Evolutionary conservation across 2,113 vertebrate species (phyloP).

Genomic region (Hippocampus zosterae): DNA sequence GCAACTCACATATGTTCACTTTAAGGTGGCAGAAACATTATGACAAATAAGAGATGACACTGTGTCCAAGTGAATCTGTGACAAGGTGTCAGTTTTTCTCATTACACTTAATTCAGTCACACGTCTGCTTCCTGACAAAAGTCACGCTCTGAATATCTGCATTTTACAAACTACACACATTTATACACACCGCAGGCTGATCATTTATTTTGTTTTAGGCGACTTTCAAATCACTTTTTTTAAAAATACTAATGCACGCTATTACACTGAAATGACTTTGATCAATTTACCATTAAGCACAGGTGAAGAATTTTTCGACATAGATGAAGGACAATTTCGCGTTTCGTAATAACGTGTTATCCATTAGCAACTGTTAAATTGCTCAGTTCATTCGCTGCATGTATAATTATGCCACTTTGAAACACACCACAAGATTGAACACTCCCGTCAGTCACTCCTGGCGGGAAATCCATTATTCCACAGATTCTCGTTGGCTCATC

Average conservation of each 20-base stretch:
- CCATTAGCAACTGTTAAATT: constrained; percentile 48
- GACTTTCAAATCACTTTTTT: not conserved
- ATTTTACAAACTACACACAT: constrained; percentile 1
- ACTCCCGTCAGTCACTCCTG: constrained; percentile 52
- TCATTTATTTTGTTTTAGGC: not conserved
- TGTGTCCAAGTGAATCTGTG: constrained; percentile 16
- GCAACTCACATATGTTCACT: constrained; percentile 5
- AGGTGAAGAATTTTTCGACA: constrained; percentile 29
- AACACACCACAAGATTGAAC: not conserved
- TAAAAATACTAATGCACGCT: constrained; percentile 19
- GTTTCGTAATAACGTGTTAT: constrained; percentile 47
- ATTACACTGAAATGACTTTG: constrained; percentile 13
- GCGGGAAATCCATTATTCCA: constrained; percentile 50
- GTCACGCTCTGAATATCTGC: not conserved
- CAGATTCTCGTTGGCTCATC: constrained; percentile 36
- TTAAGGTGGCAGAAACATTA: constrained; percentile 15
- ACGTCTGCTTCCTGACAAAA: constrained; percentile 10
- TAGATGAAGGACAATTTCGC: constrained; percentile 33
- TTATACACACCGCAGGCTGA: not conserved
- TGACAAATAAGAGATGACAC: constrained; percentile 20
- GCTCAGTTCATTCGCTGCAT: constrained; percentile 36
- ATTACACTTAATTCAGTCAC: constrained; percentile 13
- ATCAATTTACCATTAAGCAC: constrained; percentile 21
- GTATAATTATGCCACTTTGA: constrained; percentile 42
- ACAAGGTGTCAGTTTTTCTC: constrained; percentile 23